Evolutionary conservation across 1,140 invertebrate genomes (phyloP).

Genomic region (Armadillidium nasatum): DNA sequence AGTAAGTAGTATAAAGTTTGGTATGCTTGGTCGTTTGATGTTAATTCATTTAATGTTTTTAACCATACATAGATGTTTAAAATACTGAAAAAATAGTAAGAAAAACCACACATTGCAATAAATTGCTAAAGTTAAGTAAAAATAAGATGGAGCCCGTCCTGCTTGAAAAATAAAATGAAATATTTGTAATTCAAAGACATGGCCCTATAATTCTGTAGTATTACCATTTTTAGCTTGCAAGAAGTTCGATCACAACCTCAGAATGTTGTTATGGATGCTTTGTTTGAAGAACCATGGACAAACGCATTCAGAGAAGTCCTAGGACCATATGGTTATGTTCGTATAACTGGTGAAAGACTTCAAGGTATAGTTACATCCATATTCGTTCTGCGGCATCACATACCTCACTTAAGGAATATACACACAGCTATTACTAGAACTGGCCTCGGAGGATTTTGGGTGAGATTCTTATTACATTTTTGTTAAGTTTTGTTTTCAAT

Average conservation of each 20-base stretch:
- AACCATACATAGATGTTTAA: too few species aligned
- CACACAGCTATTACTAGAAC: constrained; percentile 80
- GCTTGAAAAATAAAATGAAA: too few species aligned
- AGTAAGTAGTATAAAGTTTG: too few species aligned
- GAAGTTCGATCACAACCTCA: constrained; percentile 84
- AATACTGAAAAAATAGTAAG: too few species aligned
- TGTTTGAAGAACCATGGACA: constrained; percentile 82
- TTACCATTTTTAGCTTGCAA: constrained; percentile 63
- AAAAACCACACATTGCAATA: too few species aligned
- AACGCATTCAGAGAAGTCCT: constrained; percentile 60
- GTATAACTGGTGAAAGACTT: constrained; percentile 67
- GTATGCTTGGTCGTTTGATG: too few species aligned
- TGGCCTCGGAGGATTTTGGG: constrained; percentile 83
- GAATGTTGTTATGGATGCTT: constrained; percentile 69
- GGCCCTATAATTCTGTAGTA: constrained; percentile 2
- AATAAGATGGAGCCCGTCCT: too few species aligned
- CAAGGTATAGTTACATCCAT: constrained; percentile 72
- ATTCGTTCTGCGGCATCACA: constrained; percentile 70
- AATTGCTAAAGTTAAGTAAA: too few species aligned
- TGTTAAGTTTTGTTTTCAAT: not conserved
- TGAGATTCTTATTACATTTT: constrained; percentile 47
- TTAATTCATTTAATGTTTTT: too few species aligned
- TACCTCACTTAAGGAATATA: constrained; percentile 72
- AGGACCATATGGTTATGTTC: constrained; percentile 66
- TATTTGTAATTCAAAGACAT: too few species aligned